Evolutionary conservation across 2,888 invertebrate genomes (phyloP).

Genomic region (Chrysomela aeneicollis): DNA sequence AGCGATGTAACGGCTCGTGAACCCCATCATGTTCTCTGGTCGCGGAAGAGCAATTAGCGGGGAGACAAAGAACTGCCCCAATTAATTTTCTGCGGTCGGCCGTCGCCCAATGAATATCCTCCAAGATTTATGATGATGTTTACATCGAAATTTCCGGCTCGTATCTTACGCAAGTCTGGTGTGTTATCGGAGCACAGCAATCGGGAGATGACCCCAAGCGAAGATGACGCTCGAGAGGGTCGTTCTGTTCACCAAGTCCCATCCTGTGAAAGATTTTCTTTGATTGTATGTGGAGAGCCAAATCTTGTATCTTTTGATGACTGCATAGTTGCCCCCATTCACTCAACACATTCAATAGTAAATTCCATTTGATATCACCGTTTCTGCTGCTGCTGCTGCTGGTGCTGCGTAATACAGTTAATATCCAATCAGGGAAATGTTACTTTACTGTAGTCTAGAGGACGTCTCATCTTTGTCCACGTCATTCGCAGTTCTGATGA

Average conservation of each 20-base stretch:
- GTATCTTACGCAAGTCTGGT: not conserved
- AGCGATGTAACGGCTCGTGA: not conserved
- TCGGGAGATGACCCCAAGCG: not conserved
- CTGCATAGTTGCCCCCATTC: too few relatives aligned
- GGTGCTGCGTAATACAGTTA: not conserved
- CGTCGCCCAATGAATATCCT: conserved; percentile 39
- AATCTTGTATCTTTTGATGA: too few relatives aligned
- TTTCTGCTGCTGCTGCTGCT: too few relatives aligned
- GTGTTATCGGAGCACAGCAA: not conserved
- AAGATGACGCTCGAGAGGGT: not conserved
- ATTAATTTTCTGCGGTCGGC: conserved; percentile 37
- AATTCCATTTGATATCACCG: too few relatives aligned
- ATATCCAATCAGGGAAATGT: conserved; percentile 1
- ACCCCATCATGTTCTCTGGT: conserved; percentile 6
- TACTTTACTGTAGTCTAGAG: not conserved
- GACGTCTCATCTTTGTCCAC: not conserved
- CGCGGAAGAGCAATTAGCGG: conserved; percentile 39
- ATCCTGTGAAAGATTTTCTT: too few relatives aligned
- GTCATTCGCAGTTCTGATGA: not conserved
- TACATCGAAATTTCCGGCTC: conserved; percentile 5
- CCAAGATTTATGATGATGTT: conserved; percentile 37
- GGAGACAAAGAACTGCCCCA: conserved; percentile 36
- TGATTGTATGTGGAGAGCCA: too few relatives aligned
- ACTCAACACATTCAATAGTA: too few relatives aligned
- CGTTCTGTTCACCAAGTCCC: not conserved